Evolutionary conservation across 1,140 invertebrate species (phyloP), one percentile per base, ranked within the genome.

Genomic region (Drosophila virilis): DNA sequence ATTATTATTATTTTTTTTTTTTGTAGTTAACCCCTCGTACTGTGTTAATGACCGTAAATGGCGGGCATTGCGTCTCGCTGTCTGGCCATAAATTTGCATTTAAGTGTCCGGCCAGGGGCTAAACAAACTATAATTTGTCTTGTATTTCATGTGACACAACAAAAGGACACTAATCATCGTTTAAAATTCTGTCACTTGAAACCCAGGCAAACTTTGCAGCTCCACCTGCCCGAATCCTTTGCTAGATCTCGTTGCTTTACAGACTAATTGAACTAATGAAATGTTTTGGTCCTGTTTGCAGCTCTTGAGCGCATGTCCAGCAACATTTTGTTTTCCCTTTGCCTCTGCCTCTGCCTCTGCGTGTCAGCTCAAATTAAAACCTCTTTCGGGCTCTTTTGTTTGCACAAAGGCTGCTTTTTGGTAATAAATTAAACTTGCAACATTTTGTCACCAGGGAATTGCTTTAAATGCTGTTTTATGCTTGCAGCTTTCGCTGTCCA

Each of bases 201-300:
- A 59, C 80, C 52, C 65, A 58, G 15, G 3, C 37, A 42, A 50
- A 40, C 8, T 28, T 1, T 17, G 17, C 17, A 17, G 17, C 12
- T 55, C 9, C 28, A 46, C 51, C 15, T 22, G 10, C 37, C 22
- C 28, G 66, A 57, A 76, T 72, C 48, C 64, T 50, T 28, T 48
- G 64, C 33, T 52, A 74, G 58, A 51, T 60, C 61, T 61, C 33
- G 71, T 69, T 55, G 51, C 59, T 59, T 6, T 62, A 46, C 57
- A 62, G 62, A 75, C 84, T 86, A 86, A 86, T 86, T 86, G 83
- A 83, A 83, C 83, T 86, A 89, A 88, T 86, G 83, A 86, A 86
- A 83, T 68, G 79, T 64, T 77, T 78, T 82, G 60, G 50, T 59
- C 65, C 40, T 66, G 38, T 5, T 52, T 58, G 22, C 2, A 22